Evolutionary conservation across 2,888 invertebrate genomes (phyloP), one percentile per base, ranked within the genome.

Genomic region (Noctua pronuba): DNA sequence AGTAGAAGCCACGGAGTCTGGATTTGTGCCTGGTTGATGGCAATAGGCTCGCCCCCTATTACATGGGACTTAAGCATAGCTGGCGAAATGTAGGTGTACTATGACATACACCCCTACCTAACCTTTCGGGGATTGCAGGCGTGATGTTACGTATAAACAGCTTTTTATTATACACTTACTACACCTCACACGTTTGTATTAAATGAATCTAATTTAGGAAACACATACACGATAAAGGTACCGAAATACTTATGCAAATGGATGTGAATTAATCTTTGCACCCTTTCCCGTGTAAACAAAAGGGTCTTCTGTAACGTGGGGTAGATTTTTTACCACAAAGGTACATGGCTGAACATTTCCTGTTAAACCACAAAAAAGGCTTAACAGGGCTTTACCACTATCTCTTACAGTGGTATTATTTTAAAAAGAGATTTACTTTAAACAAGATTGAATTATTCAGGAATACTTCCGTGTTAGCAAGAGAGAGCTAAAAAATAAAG

Each of bases 211-310:
- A 81, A 75, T 85, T 80, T 73, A 21, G 70, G 52, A 83, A 70
- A 75, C 72, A 55, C 46, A 55, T n/a, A 60, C 28, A 72, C 75
- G 60, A 73, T 46, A 81, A 73, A 85, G 44, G 44, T 65, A 52
- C 70, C 6, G 49, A 75, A 70, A 75, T 84, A 70, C 83, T 80
- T 81, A 83, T 70, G 85, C 70, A 85, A 83, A 81, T 80, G 62
- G 46, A 49, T 80, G 75, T 58, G 75, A 75, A 81, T 85, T 83
- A 83, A 85, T 81, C 85, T 85, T 67, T 85, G 66, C 35, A 73
- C 69, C 85, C 73, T 70, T 85, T 83, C 81, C 65, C 66, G 69
- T 66, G 62, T 80, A 76, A 83, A 85, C 75, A 84, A 83, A 84
- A 80, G 73, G 75, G 72, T 85, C 76, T 75, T 64, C 55, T 70